phyloP scores from a whole-genome alignment of 2,797 vertebrate species.

The Otolemur crassicaudatus region DNA sequence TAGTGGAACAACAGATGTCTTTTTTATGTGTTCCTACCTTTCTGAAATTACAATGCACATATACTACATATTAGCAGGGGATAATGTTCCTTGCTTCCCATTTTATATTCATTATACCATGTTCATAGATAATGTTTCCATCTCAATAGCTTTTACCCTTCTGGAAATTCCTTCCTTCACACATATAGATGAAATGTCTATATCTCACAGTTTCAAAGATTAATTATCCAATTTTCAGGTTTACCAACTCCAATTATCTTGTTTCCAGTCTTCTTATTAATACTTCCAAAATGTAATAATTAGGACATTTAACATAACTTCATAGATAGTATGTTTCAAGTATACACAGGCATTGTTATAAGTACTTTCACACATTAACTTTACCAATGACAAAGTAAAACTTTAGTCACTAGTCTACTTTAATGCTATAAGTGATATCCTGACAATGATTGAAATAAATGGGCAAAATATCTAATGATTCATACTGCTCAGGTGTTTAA shows the following conservation, averaged over 20 bases:
- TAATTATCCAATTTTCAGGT: conserved; percentile 46
- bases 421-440: conserved; percentile 25
- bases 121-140: conserved; percentile 17
- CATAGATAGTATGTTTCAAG: not conserved
- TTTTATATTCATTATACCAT: conserved; percentile 12
- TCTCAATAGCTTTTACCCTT: conserved; percentile 35
- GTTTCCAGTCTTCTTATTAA: conserved; percentile 26
- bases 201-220: conserved; percentile 5
- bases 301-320: not conserved
- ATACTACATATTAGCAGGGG: not conserved
- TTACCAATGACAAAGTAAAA: conserved; percentile 50
- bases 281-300: not conserved
- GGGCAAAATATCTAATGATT: conserved; percentile 25
- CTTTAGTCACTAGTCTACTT: not conserved
- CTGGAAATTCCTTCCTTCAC: conserved; percentile 6
- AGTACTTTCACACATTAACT: conserved; percentile 24
- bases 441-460: conserved; percentile 25
- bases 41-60: conserved; percentile 15
- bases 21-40: conserved; percentile 22
- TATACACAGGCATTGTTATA: not conserved
- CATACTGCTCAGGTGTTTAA: not conserved
- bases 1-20: not conserved
- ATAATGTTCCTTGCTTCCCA: not conserved
- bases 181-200: not conserved
- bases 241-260: not conserved